These are phyloP conservation scores for Hemicrepidius hirtus DNA, from an alignment of 2,888 invertebrate species.

Conservation along the genomic window DNA sequence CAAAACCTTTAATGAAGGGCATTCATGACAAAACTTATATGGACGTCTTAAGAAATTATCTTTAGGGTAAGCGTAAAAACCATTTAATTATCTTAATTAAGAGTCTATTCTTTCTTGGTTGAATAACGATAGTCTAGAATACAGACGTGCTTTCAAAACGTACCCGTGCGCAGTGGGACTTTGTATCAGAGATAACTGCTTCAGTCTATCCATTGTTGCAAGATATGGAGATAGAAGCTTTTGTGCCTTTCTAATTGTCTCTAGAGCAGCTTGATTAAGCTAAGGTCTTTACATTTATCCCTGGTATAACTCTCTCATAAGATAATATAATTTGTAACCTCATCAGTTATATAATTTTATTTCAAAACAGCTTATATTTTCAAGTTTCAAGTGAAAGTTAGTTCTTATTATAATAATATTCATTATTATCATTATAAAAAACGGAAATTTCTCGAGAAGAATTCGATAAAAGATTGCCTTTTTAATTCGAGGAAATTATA, in stretches of 20 bases:
- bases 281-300: constrained; percentile 49
- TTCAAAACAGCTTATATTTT: neutral
- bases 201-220: constrained; percentile 48
- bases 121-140: constrained; percentile 37
- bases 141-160: constrained; percentile 41
- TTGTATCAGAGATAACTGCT: constrained; percentile 49
- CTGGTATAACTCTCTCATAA: constrained; percentile 39
- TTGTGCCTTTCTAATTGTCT: constrained; percentile 53
- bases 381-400: neutral
- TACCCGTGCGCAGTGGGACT: constrained; percentile 42
- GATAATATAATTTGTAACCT: constrained; percentile 44
- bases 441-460: too few relatives aligned
- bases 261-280: constrained; percentile 52
- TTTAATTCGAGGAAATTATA: constrained; percentile 16
- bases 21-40: constrained; percentile 29
- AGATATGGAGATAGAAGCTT: constrained; percentile 51
- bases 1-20: constrained; percentile 36
- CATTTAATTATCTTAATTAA: constrained; percentile 44
- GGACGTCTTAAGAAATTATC: constrained; percentile 36
- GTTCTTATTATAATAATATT: too few relatives aligned
- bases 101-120: constrained; percentile 39
- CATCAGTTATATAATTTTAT: constrained; percentile 38
- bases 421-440: too few relatives aligned
- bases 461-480: constrained; percentile 16
- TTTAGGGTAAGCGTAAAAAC: constrained; percentile 24